Conservation (phyloP, 2,888 invertebrate genomes). For the Andricus quercusramuli region DNA sequence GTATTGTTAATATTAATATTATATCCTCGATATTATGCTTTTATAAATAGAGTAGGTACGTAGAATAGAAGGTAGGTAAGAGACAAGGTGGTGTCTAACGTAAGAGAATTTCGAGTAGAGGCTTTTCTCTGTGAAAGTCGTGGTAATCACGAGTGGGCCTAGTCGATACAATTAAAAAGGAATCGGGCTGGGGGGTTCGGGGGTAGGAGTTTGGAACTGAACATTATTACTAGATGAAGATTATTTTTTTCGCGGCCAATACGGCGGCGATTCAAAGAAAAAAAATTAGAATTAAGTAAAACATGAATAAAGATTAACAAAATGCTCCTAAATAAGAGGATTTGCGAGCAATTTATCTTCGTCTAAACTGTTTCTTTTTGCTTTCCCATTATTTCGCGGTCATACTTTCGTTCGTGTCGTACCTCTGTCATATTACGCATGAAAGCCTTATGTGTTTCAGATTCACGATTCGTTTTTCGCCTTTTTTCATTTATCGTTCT, state of each 20-base stretch:
- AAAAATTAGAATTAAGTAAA: slow-evolving; percentile 70
- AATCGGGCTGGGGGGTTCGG: slow-evolving; percentile 37
- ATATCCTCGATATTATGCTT: slow-evolving; percentile 78
- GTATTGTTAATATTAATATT: slow-evolving; percentile 78
- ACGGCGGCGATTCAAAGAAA: slow-evolving; percentile 61
- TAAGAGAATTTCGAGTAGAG: slow-evolving; percentile 51
- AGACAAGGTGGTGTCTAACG: slow-evolving; percentile 47
- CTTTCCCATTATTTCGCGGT: slow-evolving; percentile 49
- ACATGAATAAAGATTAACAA: slow-evolving; percentile 77
- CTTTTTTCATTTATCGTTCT: slow-evolving; percentile 47
- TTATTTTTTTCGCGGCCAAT: slow-evolving; percentile 58
- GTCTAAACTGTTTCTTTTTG: slow-evolving; percentile 54
- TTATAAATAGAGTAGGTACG: slow-evolving; percentile 75
- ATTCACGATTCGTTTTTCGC: slow-evolving; percentile 46
- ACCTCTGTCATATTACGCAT: slow-evolving; percentile 47
- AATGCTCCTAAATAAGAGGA: slow-evolving; percentile 75
- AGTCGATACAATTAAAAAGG: slow-evolving; percentile 10
- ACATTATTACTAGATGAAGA: slow-evolving; percentile 69
- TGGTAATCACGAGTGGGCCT: slow-evolving; percentile 40
- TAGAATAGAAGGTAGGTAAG: slow-evolving; percentile 56
- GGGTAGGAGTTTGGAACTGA: slow-evolving; percentile 60
- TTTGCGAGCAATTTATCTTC: slow-evolving; percentile 71
- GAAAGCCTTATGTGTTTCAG: slow-evolving; percentile 46
- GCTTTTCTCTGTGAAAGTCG: slow-evolving; percentile 37
- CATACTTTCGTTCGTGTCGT: slow-evolving; percentile 52